phyloP scores from a whole-genome alignment of 2,797 vertebrate genomes.

The Sebastolobus alascanus region DNA sequence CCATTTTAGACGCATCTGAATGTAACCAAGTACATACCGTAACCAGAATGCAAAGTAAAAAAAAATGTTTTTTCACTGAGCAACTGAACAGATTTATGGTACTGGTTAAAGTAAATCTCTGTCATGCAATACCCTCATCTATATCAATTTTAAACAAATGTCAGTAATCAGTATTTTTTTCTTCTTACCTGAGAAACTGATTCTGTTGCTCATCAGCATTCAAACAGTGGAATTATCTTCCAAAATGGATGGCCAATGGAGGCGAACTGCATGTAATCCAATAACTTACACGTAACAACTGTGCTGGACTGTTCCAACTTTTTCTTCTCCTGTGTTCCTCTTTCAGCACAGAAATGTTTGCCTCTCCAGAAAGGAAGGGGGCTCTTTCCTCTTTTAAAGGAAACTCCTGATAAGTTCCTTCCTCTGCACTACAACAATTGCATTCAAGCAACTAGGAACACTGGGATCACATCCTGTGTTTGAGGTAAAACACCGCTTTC shows the following conservation, averaged over 20 bases:
- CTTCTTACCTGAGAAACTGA: conserved; percentile 64
- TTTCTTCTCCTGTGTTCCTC: conserved; percentile 63
- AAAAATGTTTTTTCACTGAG: not conserved
- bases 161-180: not conserved
- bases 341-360: conserved; percentile 84
- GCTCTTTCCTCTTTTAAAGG: conserved; percentile 84
- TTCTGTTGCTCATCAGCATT: conserved; percentile 29
- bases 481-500: conserved; percentile 62
- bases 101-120: not conserved
- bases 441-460: conserved; percentile 81
- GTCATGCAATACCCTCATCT: not conserved
- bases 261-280: conserved; percentile 28
- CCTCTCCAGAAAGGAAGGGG: conserved; percentile 82
- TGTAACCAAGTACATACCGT: not conserved
- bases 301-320: conserved; percentile 36
- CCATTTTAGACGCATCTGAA: not conserved
- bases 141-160: not conserved
- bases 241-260: conserved; percentile 24
- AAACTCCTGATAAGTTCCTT: conserved; percentile 89
- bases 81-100: not conserved
- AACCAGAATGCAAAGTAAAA: not conserved
- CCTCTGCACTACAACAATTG: conserved; percentile 79
- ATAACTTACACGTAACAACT: conserved; percentile 19
- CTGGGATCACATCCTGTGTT: conserved; percentile 87
- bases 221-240: conserved; percentile 8